A percentile compares a stretch with the other conserved stretches of the same genome.
Evolutionary conservation across 2,797 vertebrate genomes (phyloP).

Genomic region (Salarias fasciatus): DNA sequence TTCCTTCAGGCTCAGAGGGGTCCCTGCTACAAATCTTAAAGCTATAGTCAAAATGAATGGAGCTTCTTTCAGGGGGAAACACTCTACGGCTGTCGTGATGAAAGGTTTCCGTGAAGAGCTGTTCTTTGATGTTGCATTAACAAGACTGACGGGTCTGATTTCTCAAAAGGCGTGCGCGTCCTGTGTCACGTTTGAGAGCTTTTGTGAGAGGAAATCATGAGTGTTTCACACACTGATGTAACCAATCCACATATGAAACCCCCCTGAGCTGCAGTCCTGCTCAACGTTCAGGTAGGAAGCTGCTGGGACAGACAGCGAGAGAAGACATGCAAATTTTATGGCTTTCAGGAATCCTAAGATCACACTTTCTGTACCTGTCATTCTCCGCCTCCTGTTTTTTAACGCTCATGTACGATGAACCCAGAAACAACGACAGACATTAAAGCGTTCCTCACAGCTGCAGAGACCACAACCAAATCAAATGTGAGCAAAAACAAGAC

Average conservation of each 20-base stretch:
- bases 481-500: neutral
- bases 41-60: slow-evolving; percentile 11
- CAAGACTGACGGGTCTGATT: neutral
- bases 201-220: neutral
- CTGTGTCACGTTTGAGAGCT: neutral
- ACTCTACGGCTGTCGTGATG: no score
- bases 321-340: no score
- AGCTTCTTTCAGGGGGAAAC: no score
- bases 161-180: neutral
- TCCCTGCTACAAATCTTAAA: slow-evolving; percentile 12
- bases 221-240: neutral
- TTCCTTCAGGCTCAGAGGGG: neutral
- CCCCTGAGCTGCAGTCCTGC: no score
- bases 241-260: neutral
- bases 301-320: no score
- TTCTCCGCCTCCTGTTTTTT: neutral
- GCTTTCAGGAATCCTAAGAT: neutral
- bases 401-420: neutral
- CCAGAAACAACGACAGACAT: neutral
- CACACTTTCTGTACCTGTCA: neutral
- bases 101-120: no score
- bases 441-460: no score
- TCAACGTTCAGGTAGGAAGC: no score
- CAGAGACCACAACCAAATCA: no score
- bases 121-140: no score